Evolutionary conservation across 2,113 vertebrate genomes (phyloP), one percentile per base, ranked within the genome.

Genomic region (Corythornis cristatus): DNA sequence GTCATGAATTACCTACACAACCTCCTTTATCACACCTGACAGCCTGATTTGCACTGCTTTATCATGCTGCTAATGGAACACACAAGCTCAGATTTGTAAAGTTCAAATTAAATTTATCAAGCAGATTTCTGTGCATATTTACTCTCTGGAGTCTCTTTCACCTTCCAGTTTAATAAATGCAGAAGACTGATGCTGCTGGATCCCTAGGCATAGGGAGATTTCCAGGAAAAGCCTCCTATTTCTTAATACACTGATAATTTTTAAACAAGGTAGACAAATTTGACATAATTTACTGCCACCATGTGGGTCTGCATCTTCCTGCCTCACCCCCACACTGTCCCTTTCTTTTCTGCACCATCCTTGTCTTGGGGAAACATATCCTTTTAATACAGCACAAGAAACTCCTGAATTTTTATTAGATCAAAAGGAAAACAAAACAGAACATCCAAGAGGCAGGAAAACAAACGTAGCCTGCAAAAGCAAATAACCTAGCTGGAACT

Each of bases 371-470:
- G 46, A 92, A 84, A 89, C 2, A 3, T 31, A 57, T 33, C 29
- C 79, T 66, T 66, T 67, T 54, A 60, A 57, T 11, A 78, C 6
- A 76, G 62, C 16, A 60, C 15, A 75, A 84, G 68, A 84, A 84
- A 50, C 3, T 50, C 35, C 74, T 73, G 67, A 67, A 37, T 60
- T 87, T 93, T 79, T 65, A 84, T 76, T 1, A 92, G 66, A 87
- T 93, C 83, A 94, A 95, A 94, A 86, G 54, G n/a, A 67, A 83
- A 94, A 91, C 67, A 88, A 91, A 92, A 75, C 4, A 89, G 82
- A 64, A 64, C 64, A 37, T 64, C 66, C 65, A 86, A 82, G 60
- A 89, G 84, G 51, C 78, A 91, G 68, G 56, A 89, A 93, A 89
- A 94, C 60, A 91, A 94, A 93, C 1, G 0, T 45, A 86, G 54